Base-by-base conservation (phyloP, 2,888 invertebrate species). In the Tenthredo distinguenda region DNA sequence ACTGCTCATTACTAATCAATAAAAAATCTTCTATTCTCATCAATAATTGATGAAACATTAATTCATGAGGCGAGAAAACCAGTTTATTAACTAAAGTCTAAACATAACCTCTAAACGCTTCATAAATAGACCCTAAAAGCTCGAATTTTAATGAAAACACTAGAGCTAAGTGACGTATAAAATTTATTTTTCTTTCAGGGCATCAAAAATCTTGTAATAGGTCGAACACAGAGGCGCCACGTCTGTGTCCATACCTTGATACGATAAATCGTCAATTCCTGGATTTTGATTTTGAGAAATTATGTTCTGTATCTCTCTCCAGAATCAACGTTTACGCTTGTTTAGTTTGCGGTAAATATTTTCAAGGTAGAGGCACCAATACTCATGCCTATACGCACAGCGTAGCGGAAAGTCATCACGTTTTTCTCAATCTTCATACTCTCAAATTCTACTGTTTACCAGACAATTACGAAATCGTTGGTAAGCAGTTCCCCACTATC, bases 251-350 rank as follows among this genome's bases (percentile, higher is more conserved):
- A 0, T 99, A 99, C 92, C 94, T 99, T 91, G 99, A 99, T 92
- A 99, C 99, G 0, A 99, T 99, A 87, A 99, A 99, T 94, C 95
- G 99, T 84, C 98, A 98, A 90, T 96, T 99, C 87, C 94, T 99
- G 87, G 99, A 99, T 94, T 99, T 99, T 94, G 99, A 99, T 94
- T 99, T 99, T 94, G 99, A 99, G 94, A 99, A 99, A 93, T 94
- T 99, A 37, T 99, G 99, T 93, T 99, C 99, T 0, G 97, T 99
- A 58, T 99, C 99, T 0, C 94, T 99, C 87, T 99, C 99, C 0
- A 96, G 99, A 91, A 99, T 99, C 89, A 99, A 99, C 95, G 99
- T 99, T 50, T 99, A 99, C 93, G 99, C 99, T 9, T 99, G 99
- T 92, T 95, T 99, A 86, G 98, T 99, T 0, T 99, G 99, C 94